phyloP scores from a whole-genome alignment of 37 sponge, comb jelly and placozoan genomes.

The Geodia barretti region DNA sequence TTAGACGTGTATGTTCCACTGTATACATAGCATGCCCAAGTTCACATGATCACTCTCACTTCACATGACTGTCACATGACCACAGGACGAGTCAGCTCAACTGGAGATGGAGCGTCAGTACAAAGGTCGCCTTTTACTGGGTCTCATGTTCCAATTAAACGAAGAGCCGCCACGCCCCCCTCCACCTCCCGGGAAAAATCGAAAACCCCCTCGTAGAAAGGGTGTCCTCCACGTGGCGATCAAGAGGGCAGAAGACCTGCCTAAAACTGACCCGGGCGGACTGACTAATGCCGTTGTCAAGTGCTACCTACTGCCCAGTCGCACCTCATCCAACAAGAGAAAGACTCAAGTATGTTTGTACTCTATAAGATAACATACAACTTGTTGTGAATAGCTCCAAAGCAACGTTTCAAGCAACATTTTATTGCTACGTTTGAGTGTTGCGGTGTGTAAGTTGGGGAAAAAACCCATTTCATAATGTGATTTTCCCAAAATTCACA shows the following conservation, averaged over 20 bases:
- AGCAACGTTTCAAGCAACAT: too few species aligned
- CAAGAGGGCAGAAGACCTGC: conserved; percentile 53
- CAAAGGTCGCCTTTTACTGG: neutral
- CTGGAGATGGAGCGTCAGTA: neutral
- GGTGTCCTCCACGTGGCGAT: conserved; percentile 29
- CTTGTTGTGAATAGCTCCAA: too few species aligned
- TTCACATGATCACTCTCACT: neutral
- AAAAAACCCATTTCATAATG: too few species aligned
- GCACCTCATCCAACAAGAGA: conserved; percentile 26
- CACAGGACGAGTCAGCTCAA: neutral
- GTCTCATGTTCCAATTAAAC: conserved; percentile 18
- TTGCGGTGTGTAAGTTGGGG: too few species aligned
- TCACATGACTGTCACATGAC: neutral
- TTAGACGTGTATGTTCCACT: too few species aligned
- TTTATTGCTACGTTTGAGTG: too few species aligned
- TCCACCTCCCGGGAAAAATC: neutral
- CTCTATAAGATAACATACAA: too few species aligned
- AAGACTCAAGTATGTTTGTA: conserved; percentile 38
- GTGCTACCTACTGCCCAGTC: conserved; percentile 59
- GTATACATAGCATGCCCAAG: too few species aligned
- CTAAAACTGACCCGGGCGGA: neutral
- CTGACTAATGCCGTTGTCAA: conserved; percentile 22
- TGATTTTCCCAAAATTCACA: too few species aligned
- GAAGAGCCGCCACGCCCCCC: neutral
- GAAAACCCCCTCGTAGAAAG: neutral